These are phyloP conservation scores for Drosophila nasuta DNA, from an alignment of 1,140 invertebrate genomes.

Conservation along the genomic window DNA sequence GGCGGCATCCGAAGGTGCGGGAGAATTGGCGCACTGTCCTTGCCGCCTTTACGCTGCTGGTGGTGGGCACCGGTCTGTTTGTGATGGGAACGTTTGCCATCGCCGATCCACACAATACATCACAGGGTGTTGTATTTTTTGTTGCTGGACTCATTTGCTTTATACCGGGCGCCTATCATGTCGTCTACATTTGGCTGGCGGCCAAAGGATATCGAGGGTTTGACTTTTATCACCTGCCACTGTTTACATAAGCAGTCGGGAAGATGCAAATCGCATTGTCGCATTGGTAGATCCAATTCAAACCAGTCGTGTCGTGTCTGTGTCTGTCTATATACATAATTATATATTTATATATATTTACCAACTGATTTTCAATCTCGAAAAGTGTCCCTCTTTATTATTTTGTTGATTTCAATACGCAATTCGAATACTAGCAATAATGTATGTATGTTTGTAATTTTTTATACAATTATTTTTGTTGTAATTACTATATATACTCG, in stretches of 20 bases:
- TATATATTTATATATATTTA: conserved; percentile 44
- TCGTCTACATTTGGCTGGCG: conserved; percentile 93
- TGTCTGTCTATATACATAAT: conserved; percentile 41
- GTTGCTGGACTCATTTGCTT: conserved; percentile 92
- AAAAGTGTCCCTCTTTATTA: conserved; percentile 43
- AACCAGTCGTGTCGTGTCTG: conserved; percentile 1
- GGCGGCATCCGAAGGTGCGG: conserved; percentile 92
- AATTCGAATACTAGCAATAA: conserved; percentile 66
- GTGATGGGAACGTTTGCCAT: conserved; percentile 91
- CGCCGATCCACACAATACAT: conserved; percentile 88
- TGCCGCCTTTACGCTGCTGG: conserved; percentile 90
- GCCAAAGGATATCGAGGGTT: conserved; percentile 92
- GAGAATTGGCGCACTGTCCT: conserved; percentile 94
- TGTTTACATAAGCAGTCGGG: conserved; percentile 88
- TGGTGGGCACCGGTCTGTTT: conserved; percentile 91
- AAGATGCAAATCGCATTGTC: conserved; percentile 23
- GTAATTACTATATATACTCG: conserved; percentile 65
- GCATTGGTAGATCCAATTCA: conserved; percentile 55
- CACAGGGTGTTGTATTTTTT: conserved; percentile 92
- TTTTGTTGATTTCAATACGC: conserved; percentile 53
- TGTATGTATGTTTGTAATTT: conserved; percentile 57
- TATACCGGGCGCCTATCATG: conserved; percentile 92
- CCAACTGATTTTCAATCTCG: conserved; percentile 57
- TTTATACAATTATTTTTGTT: conserved; percentile 68
- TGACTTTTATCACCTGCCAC: conserved; percentile 92